These are phyloP conservation scores for Urocitellus parryii DNA, from an alignment of 2,113 vertebrate species.

Conservation along the genomic window DNA sequence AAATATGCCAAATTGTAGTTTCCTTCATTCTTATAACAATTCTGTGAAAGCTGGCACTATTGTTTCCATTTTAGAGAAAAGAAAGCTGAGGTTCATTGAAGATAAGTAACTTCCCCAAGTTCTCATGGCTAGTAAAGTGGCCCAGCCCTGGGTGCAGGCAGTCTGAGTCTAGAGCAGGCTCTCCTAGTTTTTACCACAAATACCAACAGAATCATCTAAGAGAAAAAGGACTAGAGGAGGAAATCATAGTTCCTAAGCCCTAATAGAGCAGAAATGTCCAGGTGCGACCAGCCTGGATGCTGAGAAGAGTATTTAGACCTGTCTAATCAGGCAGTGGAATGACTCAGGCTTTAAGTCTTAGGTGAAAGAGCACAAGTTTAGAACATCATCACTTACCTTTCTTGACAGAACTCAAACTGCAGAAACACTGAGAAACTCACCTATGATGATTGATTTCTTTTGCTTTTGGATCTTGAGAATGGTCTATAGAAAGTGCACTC, in stretches of 20 bases:
- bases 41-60: neutral
- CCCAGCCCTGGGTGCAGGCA: neutral
- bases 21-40: neutral
- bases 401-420: neutral
- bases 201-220: neutral
- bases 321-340: neutral
- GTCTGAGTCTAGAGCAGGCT: neutral
- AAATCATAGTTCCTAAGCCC: neutral
- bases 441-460: neutral
- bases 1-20: neutral
- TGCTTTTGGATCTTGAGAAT: neutral
- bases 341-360: neutral
- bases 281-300: neutral
- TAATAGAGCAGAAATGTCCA: neutral
- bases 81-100: neutral
- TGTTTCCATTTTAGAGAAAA: neutral
- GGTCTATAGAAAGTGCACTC: neutral
- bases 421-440: neutral
- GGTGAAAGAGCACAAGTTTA: neutral
- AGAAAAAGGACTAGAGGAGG: neutral
- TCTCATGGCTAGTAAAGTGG: neutral
- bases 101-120: neutral
- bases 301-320: neutral
- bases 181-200: neutral
- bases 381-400: neutral